A percentile compares a stretch with the other conserved stretches of the same genome.
Evolutionary conservation across 2,797 vertebrate genomes (phyloP).

Genomic region (Luscinia megarhynchos): DNA sequence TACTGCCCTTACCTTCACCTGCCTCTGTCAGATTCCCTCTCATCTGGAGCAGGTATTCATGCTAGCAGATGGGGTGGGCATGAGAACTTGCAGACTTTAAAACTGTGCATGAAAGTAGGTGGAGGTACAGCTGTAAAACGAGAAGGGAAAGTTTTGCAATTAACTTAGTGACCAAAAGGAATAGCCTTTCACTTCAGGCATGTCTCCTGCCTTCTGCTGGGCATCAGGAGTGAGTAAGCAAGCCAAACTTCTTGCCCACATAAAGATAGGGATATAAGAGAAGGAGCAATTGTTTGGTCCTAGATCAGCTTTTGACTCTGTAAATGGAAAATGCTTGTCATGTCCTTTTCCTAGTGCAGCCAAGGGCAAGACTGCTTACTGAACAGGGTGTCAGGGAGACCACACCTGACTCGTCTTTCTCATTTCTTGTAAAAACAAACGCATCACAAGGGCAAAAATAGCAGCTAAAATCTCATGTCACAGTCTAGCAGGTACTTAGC

Average conservation of each 20-base stretch:
- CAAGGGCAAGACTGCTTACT: background rate
- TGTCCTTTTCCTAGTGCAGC: background rate
- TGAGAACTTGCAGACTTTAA: background rate
- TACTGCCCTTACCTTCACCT: background rate
- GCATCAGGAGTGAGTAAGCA: background rate
- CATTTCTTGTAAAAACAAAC: background rate
- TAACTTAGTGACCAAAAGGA: background rate
- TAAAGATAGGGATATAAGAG: background rate
- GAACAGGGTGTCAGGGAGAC: background rate
- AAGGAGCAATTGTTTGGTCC: background rate
- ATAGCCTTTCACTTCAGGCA: background rate
- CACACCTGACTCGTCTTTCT: background rate
- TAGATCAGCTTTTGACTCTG: background rate
- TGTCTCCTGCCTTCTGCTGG: background rate
- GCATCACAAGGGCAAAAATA: background rate
- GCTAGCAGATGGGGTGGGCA: background rate
- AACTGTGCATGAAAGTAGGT: fast-evolving
- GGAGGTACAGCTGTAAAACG: background rate
- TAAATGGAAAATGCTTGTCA: background rate
- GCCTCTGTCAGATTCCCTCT: background rate
- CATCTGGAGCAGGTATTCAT: background rate
- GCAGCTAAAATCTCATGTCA: background rate
- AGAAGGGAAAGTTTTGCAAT: background rate
- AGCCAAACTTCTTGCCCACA: background rate
- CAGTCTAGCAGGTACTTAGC: constrained; percentile 10